These are phyloP conservation scores for Hycleus phaleratus DNA, from an alignment of 1,140 invertebrate genomes.

Conservation along the genomic window DNA sequence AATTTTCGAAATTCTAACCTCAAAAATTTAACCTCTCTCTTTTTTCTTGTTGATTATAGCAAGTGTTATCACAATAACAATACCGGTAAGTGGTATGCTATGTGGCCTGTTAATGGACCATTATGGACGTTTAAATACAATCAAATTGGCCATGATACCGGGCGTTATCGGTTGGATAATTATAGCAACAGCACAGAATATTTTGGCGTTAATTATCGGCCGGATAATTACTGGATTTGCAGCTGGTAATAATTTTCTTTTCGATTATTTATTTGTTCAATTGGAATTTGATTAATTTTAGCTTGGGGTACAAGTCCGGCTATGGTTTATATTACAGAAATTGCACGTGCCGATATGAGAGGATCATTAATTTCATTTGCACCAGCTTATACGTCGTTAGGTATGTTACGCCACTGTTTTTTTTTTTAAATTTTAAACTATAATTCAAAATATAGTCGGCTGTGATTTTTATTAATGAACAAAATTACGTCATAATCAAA, in stretches of 20 bases:
- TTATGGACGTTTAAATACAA: constrained; percentile 50
- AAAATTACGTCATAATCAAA: no score
- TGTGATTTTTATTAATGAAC: no score
- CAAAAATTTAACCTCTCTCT: neutral
- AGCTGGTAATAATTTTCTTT: constrained; percentile 25
- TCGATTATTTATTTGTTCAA: neutral
- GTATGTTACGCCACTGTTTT: neutral
- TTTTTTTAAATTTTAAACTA: no score
- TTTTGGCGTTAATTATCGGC: constrained; percentile 47
- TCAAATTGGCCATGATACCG: constrained; percentile 50
- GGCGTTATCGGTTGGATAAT: constrained; percentile 52
- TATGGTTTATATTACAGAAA: constrained; percentile 55
- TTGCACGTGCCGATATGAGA: constrained; percentile 48
- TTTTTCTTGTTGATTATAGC: constrained; percentile 37
- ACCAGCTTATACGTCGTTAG: constrained; percentile 9
- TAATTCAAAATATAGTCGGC: no score
- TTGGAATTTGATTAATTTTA: neutral
- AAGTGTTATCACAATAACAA: constrained; percentile 45
- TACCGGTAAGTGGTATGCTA: constrained; percentile 45
- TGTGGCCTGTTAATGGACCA: constrained; percentile 51
- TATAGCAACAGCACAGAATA: constrained; percentile 44
- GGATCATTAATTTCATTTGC: constrained; percentile 41
- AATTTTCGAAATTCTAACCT: constrained; percentile 34
- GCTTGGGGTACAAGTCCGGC: constrained; percentile 46
- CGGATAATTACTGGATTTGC: constrained; percentile 53